Conservation (phyloP, 2,797 vertebrate species). For the Propithecus perrieri region DNA sequence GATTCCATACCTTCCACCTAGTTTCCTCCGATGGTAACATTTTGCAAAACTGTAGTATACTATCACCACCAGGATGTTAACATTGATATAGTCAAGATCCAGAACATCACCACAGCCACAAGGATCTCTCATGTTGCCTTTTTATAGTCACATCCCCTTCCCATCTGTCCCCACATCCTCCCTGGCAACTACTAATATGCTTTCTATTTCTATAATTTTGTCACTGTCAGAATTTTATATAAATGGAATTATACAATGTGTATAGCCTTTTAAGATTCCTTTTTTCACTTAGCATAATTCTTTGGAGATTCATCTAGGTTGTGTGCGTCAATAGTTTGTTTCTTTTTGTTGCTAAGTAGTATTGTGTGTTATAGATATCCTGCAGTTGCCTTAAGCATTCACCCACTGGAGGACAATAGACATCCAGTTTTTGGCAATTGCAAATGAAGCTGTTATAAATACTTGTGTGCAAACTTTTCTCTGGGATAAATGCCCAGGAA, state of each 20-base stretch:
- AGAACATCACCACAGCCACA: not conserved
- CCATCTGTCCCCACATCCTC: not conserved
- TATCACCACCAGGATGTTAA: not conserved
- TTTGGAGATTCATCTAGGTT: not conserved
- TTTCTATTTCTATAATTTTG: not conserved
- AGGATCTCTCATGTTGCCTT: not conserved
- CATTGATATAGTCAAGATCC: not conserved
- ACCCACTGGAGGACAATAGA: not conserved
- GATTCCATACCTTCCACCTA: not conserved
- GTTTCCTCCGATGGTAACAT: not conserved
- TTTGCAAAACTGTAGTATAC: not conserved
- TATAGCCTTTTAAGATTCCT: not conserved
- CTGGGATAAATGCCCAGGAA: not conserved
- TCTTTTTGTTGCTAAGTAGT: not conserved
- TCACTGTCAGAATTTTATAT: not conserved
- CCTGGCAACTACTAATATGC: not conserved
- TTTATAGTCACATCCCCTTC: not conserved
- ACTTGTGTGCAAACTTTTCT: not conserved
- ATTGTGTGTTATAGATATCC: not conserved
- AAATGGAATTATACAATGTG: not conserved
- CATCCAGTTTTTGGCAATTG: not conserved
- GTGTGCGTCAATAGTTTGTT: not conserved
- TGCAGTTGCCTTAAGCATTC: not conserved
- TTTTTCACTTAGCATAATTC: not conserved
- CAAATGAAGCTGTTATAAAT: not conserved